Evolutionary conservation across 37 sponge, comb jelly and placozoan genomes (phyloP).

Genomic region (Chondrilla cf. caribensis): DNA sequence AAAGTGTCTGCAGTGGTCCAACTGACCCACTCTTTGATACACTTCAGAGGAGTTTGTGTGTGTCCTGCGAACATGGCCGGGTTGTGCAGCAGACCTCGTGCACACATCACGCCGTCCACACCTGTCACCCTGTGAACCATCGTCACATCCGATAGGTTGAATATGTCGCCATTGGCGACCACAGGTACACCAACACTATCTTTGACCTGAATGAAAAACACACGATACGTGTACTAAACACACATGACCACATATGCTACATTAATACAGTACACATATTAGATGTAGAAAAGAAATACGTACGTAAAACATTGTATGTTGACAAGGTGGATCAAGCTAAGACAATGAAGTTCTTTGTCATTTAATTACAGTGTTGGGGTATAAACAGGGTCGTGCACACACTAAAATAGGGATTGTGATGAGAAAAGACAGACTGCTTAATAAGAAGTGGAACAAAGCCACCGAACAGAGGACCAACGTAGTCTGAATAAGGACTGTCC

Average conservation of each 20-base stretch:
- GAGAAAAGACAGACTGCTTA: too few species aligned
- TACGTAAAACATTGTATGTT: too few species aligned
- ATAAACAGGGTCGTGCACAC: too few species aligned
- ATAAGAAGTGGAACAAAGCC: too few species aligned
- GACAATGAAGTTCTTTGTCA: too few species aligned
- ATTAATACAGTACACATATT: background rate
- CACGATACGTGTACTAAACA: background rate
- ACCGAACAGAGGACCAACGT: too few species aligned
- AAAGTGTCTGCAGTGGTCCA: too few species aligned
- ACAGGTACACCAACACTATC: constrained; percentile 82
- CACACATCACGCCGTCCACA: constrained; percentile 90
- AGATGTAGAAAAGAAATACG: background rate
- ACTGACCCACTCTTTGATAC: constrained; percentile 79
- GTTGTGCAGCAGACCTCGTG: constrained; percentile 86
- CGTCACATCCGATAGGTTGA: constrained; percentile 33
- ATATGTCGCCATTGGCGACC: constrained; percentile 90
- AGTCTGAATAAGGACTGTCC: too few species aligned
- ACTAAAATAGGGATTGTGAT: too few species aligned
- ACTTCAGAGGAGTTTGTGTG: constrained; percentile 61
- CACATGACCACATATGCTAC: constrained; percentile 14
- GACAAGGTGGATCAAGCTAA: too few species aligned
- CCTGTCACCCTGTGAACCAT: constrained; percentile 43
- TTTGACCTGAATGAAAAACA: constrained; percentile 43
- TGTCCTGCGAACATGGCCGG: constrained; percentile 86
- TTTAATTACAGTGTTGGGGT: too few species aligned